Percentiles rank a stretch among this genome's conserved stretches.
phyloP scores from a whole-genome alignment of 2,888 invertebrate species.

The Agrochola lota region DNA sequence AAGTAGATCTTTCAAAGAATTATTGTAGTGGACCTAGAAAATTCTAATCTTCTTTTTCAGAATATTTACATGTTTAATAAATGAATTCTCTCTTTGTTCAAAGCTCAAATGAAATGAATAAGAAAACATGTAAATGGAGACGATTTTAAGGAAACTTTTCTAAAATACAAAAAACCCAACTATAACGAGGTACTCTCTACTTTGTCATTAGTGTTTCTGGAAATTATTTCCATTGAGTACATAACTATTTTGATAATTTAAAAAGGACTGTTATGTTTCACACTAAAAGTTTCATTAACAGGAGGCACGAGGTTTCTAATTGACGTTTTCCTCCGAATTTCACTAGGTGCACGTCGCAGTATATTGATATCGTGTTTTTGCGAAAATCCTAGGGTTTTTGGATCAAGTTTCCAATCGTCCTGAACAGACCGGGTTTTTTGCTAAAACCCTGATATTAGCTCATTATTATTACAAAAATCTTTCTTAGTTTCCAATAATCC shows the following conservation, averaged over 20 bases:
- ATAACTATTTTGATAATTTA: background rate
- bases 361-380: background rate
- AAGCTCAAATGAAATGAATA: background rate
- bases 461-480: background rate
- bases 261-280: background rate
- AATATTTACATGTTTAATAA: background rate
- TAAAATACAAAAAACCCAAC: constrained; percentile 3
- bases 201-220: background rate
- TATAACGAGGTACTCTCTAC: background rate
- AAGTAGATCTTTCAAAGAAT: background rate
- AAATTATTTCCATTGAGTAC: background rate
- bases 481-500: background rate
- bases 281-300: background rate
- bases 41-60: background rate
- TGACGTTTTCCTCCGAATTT: background rate
- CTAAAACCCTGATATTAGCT: background rate
- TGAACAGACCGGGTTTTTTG: background rate
- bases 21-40: background rate
- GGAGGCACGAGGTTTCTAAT: background rate
- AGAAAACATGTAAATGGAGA: constrained; percentile 5
- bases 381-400: background rate
- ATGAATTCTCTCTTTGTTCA: too few relatives aligned
- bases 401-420: background rate
- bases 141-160: background rate
- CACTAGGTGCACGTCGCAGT: background rate